These are phyloP conservation scores for Coreoperca whiteheadi DNA, from an alignment of 2,113 vertebrate species.

Conservation along the genomic window DNA sequence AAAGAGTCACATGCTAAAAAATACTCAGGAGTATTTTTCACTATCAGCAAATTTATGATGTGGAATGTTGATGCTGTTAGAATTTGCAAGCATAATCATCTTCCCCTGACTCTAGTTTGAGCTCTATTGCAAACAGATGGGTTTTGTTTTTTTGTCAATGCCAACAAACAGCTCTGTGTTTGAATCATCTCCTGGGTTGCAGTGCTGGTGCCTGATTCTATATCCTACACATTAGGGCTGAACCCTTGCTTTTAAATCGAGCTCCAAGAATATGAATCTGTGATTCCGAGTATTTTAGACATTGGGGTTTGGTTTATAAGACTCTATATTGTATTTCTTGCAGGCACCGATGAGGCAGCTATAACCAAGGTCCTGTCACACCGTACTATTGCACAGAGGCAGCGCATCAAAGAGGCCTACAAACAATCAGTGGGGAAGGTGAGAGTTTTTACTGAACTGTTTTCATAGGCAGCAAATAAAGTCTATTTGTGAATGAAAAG, in stretches of 20 bases:
- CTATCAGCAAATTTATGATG: not conserved
- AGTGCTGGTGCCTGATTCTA: not conserved
- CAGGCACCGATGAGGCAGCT: constrained; percentile 92
- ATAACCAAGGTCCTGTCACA: constrained; percentile 85
- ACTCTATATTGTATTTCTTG: constrained; percentile 25
- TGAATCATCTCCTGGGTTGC: constrained; percentile 25
- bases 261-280: not conserved
- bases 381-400: constrained; percentile 89
- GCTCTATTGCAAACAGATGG: constrained; percentile 54
- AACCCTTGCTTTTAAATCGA: not conserved
- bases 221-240: not conserved
- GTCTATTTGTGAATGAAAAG: not conserved
- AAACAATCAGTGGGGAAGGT: constrained; percentile 93
- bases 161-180: constrained; percentile 42
- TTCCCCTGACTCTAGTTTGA: constrained; percentile 70
- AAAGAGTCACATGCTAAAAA: not conserved
- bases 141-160: constrained; percentile 31
- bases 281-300: not conserved
- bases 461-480: not conserved
- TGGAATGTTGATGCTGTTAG: constrained; percentile 59
- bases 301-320: not conserved
- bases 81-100: constrained; percentile 43
- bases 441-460: constrained; percentile 38
- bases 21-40: constrained; percentile 2
- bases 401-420: constrained; percentile 90